Conservation (phyloP, 2,797 vertebrate species). For the Poeciliopsis presidionis region DNA sequence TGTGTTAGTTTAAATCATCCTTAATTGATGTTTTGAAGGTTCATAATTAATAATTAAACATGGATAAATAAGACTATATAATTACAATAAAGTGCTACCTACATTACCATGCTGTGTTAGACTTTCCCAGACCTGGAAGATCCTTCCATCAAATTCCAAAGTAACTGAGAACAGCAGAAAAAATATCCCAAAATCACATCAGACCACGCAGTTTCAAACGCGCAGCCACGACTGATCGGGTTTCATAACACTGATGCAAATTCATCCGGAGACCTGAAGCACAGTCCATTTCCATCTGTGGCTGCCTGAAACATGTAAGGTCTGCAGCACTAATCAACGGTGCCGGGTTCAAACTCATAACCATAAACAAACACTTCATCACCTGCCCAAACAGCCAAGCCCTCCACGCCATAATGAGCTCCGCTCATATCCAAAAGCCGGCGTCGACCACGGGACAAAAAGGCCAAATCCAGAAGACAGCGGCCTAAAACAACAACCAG, state of each 20-base stretch:
- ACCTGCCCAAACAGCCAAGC: conserved; percentile 75
- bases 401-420: conserved; percentile 75
- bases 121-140: neutral
- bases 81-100: too few species aligned
- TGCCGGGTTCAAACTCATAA: conserved; percentile 76
- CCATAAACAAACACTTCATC: conserved; percentile 83
- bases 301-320: conserved; percentile 60
- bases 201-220: neutral
- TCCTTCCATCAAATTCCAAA: neutral
- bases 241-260: conserved; percentile 9
- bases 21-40: too few species aligned
- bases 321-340: conserved; percentile 77
- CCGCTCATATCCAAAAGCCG: conserved; percentile 60
- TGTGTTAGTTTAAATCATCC: too few species aligned
- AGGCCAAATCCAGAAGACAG: conserved; percentile 62
- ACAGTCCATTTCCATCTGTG: conserved; percentile 58
- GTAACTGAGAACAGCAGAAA: neutral
- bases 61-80: too few species aligned
- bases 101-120: neutral
- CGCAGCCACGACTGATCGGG: neutral
- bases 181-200: neutral
- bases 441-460: conserved; percentile 52
- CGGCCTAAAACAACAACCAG: conserved; percentile 70
- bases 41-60: too few species aligned
- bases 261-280: conserved; percentile 26